Base-by-base conservation (phyloP, 1,140 invertebrate species). In the Aplysia californica region DNA sequence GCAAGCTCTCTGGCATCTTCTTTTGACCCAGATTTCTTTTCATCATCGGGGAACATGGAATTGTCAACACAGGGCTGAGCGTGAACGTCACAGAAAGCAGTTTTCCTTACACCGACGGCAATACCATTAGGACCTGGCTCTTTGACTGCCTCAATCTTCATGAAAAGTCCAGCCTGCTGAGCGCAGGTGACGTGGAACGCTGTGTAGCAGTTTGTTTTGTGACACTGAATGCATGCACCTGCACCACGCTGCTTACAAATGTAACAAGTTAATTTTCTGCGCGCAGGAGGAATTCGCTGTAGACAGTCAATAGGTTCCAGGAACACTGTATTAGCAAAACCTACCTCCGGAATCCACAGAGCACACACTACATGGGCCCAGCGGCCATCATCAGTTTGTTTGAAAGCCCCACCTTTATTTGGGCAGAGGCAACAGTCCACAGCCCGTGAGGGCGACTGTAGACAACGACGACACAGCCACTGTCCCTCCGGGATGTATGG, bases 351-450 rank as follows among this genome's bases (percentile, higher is more conserved):
- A 85, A 99, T 98, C 97, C 98, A 99, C 4, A 99, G 90, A 1
- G 97, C 98, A 90, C 98, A 99, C 0, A 99, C 96, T 3, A 99
- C 97, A 91, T 99, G 98, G 29, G 97, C 97, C 98, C 98, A 99
- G 3, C 95, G 94, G 0, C 95, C 94, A 89, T 96, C 93, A 89
- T 98, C 97, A 0, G 98, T 99, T 91, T 99, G 97, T 90, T 99
- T 99, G 82, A 99, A 99, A 58, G 98, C 98, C 73, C 98, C 98
- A 68, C 97, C 97, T 85, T 96, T 95, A 89, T 99, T 99, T 0
- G 98, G 98, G 91, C 98, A 99, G 4, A 99, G 91, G 33, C 96
- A 96, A 92, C 98, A 99, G 87, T 98, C 96, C 0, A 99, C 97
- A 15, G 97, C 94, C 74, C 96, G 90, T 3, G 97, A 98, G 5